These are phyloP conservation scores for Beris morrisii DNA, from an alignment of 2,888 invertebrate genomes.

Conservation along the genomic window DNA sequence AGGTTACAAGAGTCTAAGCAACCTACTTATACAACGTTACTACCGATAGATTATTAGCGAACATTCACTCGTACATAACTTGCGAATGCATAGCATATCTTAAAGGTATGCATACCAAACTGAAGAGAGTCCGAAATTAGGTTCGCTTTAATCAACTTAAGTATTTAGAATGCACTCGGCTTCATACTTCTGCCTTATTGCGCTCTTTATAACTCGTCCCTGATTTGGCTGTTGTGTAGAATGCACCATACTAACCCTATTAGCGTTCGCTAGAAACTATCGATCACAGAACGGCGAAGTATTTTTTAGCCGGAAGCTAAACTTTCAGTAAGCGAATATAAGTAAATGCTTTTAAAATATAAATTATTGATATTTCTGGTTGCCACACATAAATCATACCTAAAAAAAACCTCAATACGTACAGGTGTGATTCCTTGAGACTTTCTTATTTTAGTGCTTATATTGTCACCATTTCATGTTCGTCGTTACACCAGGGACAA, in stretches of 20 bases:
- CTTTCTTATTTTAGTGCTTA: background rate
- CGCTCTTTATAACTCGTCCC: background rate
- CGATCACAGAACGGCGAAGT: background rate
- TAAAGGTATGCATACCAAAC: background rate
- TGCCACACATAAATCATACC: background rate
- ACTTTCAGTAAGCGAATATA: background rate
- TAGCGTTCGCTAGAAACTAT: background rate
- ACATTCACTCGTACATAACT: too few relatives aligned
- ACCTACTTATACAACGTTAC: too few relatives aligned
- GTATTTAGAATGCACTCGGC: conserved; percentile 30
- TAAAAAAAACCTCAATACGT: background rate
- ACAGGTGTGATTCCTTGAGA: background rate
- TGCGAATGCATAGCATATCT: too few relatives aligned
- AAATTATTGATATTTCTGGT: background rate
- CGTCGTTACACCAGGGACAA: conserved; percentile 33
- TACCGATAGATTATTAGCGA: too few relatives aligned
- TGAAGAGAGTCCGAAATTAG: conserved; percentile 9
- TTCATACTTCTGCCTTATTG: conserved; percentile 2
- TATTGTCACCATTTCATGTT: background rate
- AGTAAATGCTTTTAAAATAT: background rate
- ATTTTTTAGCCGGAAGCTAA: background rate
- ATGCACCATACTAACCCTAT: conserved; percentile 1
- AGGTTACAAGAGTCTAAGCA: too few relatives aligned
- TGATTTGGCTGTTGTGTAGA: too few relatives aligned
- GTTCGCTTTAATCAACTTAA: conserved; percentile 35